These are phyloP conservation scores for Drosophila niveifrons DNA, from an alignment of 2,888 invertebrate species.

Conservation along the genomic window DNA sequence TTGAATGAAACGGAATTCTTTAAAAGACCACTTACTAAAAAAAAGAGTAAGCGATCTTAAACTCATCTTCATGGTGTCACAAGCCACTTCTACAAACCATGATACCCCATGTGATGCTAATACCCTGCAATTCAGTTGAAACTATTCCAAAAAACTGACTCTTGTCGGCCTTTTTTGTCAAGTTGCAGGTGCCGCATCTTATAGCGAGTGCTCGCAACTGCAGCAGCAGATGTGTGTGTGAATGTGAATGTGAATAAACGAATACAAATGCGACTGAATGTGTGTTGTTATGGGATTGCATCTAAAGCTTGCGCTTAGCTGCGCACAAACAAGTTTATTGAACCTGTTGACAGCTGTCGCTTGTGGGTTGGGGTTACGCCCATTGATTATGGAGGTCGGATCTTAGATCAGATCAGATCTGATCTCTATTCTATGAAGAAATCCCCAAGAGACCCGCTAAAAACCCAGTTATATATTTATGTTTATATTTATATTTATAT, in stretches of 20 bases:
- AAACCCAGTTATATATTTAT: slow-evolving; percentile 19
- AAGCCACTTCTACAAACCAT: too few species aligned
- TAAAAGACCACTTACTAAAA: too few species aligned
- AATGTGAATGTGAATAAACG: background rate
- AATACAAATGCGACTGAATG: slow-evolving; percentile 14
- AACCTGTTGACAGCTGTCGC: slow-evolving; percentile 65
- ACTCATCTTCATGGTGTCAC: background rate
- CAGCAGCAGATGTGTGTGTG: background rate
- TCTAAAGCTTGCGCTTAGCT: slow-evolving; percentile 32
- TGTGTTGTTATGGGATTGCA: slow-evolving; percentile 21
- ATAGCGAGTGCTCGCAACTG: slow-evolving; percentile 7
- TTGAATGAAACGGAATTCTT: too few species aligned
- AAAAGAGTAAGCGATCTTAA: too few species aligned
- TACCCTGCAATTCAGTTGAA: slow-evolving; percentile 5
- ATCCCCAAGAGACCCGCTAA: slow-evolving; percentile 29
- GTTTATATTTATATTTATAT: background rate
- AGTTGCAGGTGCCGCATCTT: slow-evolving; percentile 9
- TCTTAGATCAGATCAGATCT: background rate
- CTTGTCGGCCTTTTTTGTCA: slow-evolving; percentile 4
- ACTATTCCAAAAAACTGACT: slow-evolving; percentile 10
- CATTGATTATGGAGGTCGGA: slow-evolving; percentile 43
- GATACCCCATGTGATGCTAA: background rate
- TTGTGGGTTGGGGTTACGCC: slow-evolving; percentile 27
- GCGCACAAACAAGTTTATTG: slow-evolving; percentile 71
- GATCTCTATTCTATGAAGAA: slow-evolving; percentile 20